Evolutionary conservation across 23 tunicate genomes (phyloP).

Genomic region (Diplosoma virens): DNA sequence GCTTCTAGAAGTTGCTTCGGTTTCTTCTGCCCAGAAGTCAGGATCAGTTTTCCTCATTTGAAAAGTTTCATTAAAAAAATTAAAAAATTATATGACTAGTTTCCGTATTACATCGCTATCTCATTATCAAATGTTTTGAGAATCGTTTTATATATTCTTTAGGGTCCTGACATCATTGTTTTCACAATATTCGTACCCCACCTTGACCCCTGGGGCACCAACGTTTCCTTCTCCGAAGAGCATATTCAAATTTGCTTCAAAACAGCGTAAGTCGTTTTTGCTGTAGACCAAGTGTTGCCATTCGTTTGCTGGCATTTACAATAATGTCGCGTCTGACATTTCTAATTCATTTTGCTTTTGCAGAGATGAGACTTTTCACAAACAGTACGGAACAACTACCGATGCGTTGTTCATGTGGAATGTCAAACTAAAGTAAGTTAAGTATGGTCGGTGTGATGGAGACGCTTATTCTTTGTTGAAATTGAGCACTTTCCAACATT

Average conservation of each 20-base stretch:
- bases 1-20: too few species aligned
- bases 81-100: too few species aligned
- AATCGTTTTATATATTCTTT: too few species aligned
- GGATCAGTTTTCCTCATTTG: too few species aligned
- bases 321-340: neutral
- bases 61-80: too few species aligned
- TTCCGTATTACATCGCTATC: too few species aligned
- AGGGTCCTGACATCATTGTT: conserved; percentile 23
- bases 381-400: conserved; percentile 2
- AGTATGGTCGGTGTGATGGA: neutral
- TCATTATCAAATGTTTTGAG: too few species aligned
- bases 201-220: conserved; percentile 44
- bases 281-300: neutral
- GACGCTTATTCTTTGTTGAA: too few species aligned
- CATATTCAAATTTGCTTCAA: conserved; percentile 28
- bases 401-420: conserved; percentile 35
- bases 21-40: too few species aligned
- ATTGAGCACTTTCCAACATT: too few species aligned
- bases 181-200: conserved; percentile 27
- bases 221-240: conserved; percentile 13
- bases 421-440: conserved; percentile 13
- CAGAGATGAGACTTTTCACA: conserved; percentile 39
- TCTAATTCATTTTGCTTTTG: neutral
- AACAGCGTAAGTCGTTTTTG: conserved; percentile 35
- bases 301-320: neutral